Evolutionary conservation across 2,797 vertebrate genomes (phyloP).

Genomic region (Anas flavirostris): DNA sequence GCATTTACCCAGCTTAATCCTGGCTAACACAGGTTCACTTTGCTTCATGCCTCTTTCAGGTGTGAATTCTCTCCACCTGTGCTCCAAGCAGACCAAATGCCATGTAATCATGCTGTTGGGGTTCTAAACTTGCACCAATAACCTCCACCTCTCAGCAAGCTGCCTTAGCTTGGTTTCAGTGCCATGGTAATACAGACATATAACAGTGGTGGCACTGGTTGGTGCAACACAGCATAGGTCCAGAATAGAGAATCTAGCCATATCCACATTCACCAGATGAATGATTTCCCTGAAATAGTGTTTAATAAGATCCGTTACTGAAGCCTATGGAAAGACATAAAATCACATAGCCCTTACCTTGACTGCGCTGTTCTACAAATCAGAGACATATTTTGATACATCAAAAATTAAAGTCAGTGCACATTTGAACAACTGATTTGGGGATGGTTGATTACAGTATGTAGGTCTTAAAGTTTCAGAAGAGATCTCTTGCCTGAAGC

Average conservation of each 20-base stretch:
- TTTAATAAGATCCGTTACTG: neutral
- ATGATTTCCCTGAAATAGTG: fast-evolving
- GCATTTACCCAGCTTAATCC: neutral
- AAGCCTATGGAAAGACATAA: neutral
- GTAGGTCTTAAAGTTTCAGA: neutral
- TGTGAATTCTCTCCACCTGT: neutral
- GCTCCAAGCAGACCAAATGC: neutral
- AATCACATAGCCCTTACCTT: neutral
- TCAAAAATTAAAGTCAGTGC: neutral
- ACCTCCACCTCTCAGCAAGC: neutral
- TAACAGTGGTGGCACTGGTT: neutral
- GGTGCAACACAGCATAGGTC: neutral
- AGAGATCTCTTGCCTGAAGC: neutral
- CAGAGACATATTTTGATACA: neutral
- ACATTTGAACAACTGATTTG: neutral
- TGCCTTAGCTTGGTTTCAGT: neutral
- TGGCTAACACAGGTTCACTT: neutral
- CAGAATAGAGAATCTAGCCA: neutral
- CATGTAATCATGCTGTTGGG: fast-evolving
- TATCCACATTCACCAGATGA: neutral
- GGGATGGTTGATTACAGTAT: neutral
- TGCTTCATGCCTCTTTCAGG: neutral
- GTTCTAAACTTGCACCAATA: neutral
- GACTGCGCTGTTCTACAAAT: neutral
- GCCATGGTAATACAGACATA: neutral